Evolutionary conservation across 1,140 invertebrate genomes (phyloP), one percentile per base, ranked within the genome.

Genomic region (Drosophila saltans): DNA sequence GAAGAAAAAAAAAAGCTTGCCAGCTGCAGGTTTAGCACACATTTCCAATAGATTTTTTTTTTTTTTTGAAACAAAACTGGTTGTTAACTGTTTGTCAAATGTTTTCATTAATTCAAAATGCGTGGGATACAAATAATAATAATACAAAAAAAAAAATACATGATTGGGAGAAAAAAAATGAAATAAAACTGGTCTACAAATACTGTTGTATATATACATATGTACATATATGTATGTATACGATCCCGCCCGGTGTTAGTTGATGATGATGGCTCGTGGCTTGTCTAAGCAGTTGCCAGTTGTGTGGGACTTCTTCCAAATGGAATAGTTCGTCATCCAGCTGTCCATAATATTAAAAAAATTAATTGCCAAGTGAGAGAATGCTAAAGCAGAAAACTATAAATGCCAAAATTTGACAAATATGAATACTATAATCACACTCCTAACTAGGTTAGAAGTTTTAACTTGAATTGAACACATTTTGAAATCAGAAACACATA

Each of bases 61-160:
- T 43, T 16, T 60, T 55, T 11, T 26, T n/a, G 6, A 59, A 59
- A 39, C 9, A 59, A 59, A 40, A 36, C 33, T 39, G 36, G 36
- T 39, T 59, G 48, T 76, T 66, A 28, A 66, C 43, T 63, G 69
- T 16, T 16, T 16, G 16, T 52, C 56, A 63, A 73, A 73, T 77
- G 75, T 77, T 77, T 73, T 73, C 61, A 69, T 77, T 61, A 73
- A 72, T 65, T 45, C 61, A 58, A 68, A 69, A 62, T 74, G 75
- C 66, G 75, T 77, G 66, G 74, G 75, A 24, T 45, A 62, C 36
- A 59, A 59, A 59, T 40, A 59, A 39, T 59, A 59, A 39, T 24
- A 36, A 59, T 40, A 59, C 33, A 40, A 59, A 59, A n/a, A 58
- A 58, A 58, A 58, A 59, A 59, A 77, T 69, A 77, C 75, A 36